Percentiles rank a stretch among this genome's conserved stretches.
These are phyloP conservation scores for Scaptodrosophila lebanonensis DNA, from an alignment of 1,140 invertebrate genomes.

Conservation along the genomic window DNA sequence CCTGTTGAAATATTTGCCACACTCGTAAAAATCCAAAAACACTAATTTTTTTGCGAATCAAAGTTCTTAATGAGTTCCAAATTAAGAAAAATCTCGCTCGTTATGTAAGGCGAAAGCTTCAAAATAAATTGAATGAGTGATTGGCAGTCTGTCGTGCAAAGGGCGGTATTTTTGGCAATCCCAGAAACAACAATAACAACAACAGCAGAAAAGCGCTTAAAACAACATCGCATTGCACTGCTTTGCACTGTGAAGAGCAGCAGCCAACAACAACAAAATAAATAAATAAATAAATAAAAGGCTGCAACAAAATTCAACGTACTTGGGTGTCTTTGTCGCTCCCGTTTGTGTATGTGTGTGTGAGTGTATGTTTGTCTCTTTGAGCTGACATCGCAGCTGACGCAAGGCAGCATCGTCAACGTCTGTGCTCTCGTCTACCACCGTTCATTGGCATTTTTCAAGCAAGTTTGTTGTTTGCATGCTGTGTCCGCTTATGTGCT, in stretches of 20 bases:
- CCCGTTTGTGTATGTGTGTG: no score
- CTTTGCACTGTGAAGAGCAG: conserved; percentile 7
- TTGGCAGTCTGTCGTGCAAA: conserved; percentile 21
- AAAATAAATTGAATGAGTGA: conserved; percentile 1
- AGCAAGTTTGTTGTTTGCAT: conserved; percentile 50
- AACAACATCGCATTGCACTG: background rate
- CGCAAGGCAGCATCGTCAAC: conserved; percentile 2
- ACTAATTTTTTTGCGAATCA: background rate
- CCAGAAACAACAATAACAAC: conserved; percentile 22
- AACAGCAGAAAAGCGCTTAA: conserved; percentile 25
- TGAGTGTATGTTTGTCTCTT: no score
- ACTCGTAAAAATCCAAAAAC: background rate
- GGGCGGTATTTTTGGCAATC: no score
- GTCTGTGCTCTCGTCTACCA: conserved; percentile 32
- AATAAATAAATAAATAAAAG: conserved; percentile 11
- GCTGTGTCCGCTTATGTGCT: conserved; percentile 26
- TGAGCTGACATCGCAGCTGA: conserved; percentile 17
- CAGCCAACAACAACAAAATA: background rate
- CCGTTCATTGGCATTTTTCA: conserved; percentile 55
- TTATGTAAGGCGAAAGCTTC: no score
- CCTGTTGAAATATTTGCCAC: background rate
- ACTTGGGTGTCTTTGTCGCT: conserved; percentile 20
- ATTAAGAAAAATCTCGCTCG: no score
- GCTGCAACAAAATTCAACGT: background rate
- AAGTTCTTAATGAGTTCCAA: no score